These are phyloP conservation scores for Carlito syrichta DNA, from an alignment of 2,113 vertebrate genomes.

Conservation along the genomic window DNA sequence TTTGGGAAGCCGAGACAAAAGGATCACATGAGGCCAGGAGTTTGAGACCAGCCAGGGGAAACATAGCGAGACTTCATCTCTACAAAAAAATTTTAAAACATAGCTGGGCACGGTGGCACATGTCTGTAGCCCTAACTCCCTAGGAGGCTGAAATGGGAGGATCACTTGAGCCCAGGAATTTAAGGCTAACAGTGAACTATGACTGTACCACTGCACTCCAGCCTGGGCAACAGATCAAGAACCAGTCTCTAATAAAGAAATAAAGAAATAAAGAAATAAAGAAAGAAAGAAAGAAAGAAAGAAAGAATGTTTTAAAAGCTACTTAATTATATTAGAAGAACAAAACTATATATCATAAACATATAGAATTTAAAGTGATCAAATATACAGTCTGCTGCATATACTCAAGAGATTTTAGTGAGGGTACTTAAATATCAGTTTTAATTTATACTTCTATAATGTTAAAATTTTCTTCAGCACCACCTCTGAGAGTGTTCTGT, in stretches of 20 bases:
- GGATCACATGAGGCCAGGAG: neutral
- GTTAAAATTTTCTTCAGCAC: conserved; percentile 1
- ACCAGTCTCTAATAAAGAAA: neutral
- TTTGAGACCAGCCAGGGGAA: neutral
- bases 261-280: neutral
- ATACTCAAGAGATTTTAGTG: neutral
- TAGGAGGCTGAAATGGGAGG: neutral
- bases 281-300: too few relatives aligned
- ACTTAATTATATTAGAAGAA: neutral
- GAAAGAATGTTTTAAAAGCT: too few relatives aligned
- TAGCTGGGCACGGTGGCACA: neutral
- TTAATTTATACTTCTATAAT: neutral
- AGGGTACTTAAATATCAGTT: neutral
- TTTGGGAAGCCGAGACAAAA: neutral
- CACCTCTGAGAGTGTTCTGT: neutral
- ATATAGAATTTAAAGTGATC: neutral
- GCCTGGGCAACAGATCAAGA: neutral
- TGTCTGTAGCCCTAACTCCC: neutral
- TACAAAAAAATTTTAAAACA: neutral
- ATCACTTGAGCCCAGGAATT: neutral
- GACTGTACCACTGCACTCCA: neutral
- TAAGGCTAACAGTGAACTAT: neutral
- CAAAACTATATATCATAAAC: neutral
- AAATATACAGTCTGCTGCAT: neutral
- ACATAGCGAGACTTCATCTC: neutral